phyloP scores from a whole-genome alignment of 2,797 vertebrate genomes.

The Acanthiza pusilla region DNA sequence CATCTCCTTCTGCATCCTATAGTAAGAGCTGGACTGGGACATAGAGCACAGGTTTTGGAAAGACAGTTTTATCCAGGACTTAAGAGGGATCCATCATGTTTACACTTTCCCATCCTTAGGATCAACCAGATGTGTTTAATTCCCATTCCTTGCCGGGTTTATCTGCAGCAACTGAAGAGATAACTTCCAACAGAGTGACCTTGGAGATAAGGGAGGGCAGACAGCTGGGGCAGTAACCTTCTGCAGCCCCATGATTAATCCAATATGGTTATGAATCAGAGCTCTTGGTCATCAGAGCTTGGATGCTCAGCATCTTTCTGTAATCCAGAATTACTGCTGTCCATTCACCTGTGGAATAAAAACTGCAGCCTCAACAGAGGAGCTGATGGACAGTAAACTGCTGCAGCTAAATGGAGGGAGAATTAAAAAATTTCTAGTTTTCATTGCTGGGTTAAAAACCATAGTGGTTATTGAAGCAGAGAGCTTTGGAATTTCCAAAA shows the following conservation, averaged over 20 bases:
- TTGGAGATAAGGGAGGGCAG: slow-evolving; percentile 4
- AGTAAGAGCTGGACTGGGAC: not conserved
- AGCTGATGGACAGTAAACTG: not conserved
- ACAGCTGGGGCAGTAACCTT: slow-evolving; percentile 26
- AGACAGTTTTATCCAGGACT: not conserved
- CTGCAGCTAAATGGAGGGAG: not conserved
- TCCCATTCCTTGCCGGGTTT: not conserved
- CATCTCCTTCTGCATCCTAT: not conserved
- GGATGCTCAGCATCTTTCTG: not conserved
- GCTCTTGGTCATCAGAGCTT: not conserved
- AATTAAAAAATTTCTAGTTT: not conserved
- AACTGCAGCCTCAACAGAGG: not conserved
- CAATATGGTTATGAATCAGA: not conserved
- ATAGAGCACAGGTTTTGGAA: not conserved
- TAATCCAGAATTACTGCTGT: not conserved
- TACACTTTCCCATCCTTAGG: not conserved
- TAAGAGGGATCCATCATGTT: not conserved
- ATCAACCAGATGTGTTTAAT: slow-evolving; percentile 4
- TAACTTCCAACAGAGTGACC: slow-evolving; percentile 18
- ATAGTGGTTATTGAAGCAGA: not conserved
- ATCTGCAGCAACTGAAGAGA: not conserved
- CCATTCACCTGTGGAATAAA: not conserved
- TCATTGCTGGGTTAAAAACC: not conserved
- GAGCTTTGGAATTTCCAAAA: not conserved
- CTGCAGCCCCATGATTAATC: slow-evolving; percentile 5